A percentile compares a stretch with the other conserved stretches of the same genome.
These are phyloP conservation scores for Rhinogobius similis DNA, from an alignment of 2,113 vertebrate genomes.

Conservation along the genomic window DNA sequence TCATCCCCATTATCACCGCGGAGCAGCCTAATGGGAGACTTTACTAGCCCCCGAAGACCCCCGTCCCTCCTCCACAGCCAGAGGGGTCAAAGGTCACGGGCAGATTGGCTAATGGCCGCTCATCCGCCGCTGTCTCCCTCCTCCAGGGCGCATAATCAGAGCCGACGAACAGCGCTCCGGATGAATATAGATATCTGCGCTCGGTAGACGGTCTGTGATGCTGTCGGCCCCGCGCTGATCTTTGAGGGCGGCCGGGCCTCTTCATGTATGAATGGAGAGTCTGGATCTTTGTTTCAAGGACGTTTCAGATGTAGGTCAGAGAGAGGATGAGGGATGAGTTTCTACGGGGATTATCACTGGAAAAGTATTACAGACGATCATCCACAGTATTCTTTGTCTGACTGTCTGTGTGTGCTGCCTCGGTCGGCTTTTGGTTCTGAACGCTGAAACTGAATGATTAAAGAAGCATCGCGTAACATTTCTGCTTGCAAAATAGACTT, in stretches of 20 bases:
- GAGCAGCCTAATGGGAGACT: constrained; percentile 43
- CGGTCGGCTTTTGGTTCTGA: too few species aligned
- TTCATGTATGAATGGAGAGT: not conserved
- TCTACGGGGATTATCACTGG: constrained; percentile 5
- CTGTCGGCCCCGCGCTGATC: constrained; percentile 15
- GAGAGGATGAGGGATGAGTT: not conserved
- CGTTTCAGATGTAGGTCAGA: not conserved
- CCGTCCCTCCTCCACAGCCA: constrained; percentile 23
- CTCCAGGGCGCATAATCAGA: constrained; percentile 14
- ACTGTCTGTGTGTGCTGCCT: too few species aligned
- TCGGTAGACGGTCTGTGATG: not conserved
- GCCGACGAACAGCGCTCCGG: constrained; percentile 10
- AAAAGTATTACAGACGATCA: constrained; percentile 9
- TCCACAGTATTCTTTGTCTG: not conserved
- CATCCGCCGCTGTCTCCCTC: constrained; percentile 5
- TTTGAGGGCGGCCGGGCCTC: not conserved
- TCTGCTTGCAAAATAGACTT: too few species aligned
- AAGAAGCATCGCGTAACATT: too few species aligned
- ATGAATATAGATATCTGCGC: constrained; percentile 3
- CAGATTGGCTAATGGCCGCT: not conserved
- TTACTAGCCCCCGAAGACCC: constrained; percentile 36
- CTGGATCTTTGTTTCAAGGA: not conserved
- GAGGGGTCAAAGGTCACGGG: constrained; percentile 43
- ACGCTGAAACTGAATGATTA: too few species aligned
- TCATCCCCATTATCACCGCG: constrained; percentile 21